Evolutionary conservation across 2,797 vertebrate species (phyloP).

Genomic region (Scleropages formosus): DNA sequence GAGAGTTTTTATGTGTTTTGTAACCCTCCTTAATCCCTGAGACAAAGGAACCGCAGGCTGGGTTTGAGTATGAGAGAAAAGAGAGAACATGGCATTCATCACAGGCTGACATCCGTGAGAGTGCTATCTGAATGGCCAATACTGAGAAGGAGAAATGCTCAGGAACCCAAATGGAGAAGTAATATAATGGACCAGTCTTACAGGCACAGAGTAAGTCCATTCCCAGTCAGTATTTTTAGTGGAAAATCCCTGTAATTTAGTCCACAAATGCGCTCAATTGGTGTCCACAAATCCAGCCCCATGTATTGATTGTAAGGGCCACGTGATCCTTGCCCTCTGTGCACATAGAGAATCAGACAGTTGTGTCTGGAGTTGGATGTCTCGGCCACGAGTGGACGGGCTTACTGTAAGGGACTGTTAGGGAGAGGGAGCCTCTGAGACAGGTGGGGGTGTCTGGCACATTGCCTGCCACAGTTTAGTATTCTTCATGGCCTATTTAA

Average conservation of each 20-base stretch:
- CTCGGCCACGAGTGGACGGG: not conserved
- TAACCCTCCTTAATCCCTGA: not conserved
- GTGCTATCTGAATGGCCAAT: too few species aligned
- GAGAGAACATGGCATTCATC: not conserved
- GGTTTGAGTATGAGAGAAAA: not conserved
- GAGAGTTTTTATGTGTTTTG: not conserved
- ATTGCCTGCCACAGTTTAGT: slow-evolving; percentile 4
- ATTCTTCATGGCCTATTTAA: slow-evolving; percentile 27
- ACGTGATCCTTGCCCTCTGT: not conserved
- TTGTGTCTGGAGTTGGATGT: slow-evolving; percentile 23
- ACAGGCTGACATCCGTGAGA: not conserved
- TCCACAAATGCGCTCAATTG: not conserved
- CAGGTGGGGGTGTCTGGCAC: slow-evolving; percentile 8
- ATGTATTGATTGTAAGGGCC: not conserved
- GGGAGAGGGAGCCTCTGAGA: not conserved
- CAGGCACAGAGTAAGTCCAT: too few species aligned
- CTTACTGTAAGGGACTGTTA: slow-evolving; percentile 22
- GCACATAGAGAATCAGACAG: not conserved
- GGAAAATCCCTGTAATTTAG: too few species aligned
- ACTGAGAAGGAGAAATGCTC: not conserved
- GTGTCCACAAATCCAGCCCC: not conserved
- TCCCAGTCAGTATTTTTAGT: too few species aligned
- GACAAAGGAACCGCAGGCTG: not conserved
- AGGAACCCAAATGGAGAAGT: not conserved
- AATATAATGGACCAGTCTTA: not conserved